Evolutionary conservation across 2,888 invertebrate species (phyloP).

Genomic region (Polia nebulosa): DNA sequence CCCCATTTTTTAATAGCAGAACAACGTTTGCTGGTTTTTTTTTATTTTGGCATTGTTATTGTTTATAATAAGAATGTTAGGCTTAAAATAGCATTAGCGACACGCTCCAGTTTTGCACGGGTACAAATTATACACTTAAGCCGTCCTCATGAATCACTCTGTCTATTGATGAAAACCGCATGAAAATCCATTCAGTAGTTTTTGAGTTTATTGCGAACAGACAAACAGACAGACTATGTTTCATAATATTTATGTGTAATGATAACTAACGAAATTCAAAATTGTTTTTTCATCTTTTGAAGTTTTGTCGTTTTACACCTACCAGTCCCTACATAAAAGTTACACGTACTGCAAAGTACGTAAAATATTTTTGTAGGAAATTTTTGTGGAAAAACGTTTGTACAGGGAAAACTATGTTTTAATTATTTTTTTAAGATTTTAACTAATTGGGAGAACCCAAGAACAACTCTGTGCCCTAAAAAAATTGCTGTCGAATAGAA

Average conservation of each 20-base stretch:
- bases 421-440: not conserved
- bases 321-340: too few relatives aligned
- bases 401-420: not conserved
- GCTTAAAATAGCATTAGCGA: slow-evolving; percentile 17
- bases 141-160: too few relatives aligned
- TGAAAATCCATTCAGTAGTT: too few relatives aligned
- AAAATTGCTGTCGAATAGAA: not conserved
- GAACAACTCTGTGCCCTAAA: not conserved
- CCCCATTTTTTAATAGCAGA: too few relatives aligned
- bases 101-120: too few relatives aligned
- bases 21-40: too few relatives aligned
- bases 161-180: too few relatives aligned
- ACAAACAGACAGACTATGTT: too few relatives aligned
- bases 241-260: too few relatives aligned
- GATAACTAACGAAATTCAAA: too few relatives aligned
- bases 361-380: not conserved
- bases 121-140: too few relatives aligned
- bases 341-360: slow-evolving; percentile 14
- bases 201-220: too few relatives aligned
- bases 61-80: slow-evolving; percentile 38
- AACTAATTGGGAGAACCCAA: not conserved
- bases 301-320: not conserved
- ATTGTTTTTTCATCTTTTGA: not conserved
- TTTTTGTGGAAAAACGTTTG: slow-evolving; percentile 1
- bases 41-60: slow-evolving; percentile 59